Conservation (phyloP, 2,113 vertebrate genomes). For the Periophthalmodon schlosseri region DNA sequence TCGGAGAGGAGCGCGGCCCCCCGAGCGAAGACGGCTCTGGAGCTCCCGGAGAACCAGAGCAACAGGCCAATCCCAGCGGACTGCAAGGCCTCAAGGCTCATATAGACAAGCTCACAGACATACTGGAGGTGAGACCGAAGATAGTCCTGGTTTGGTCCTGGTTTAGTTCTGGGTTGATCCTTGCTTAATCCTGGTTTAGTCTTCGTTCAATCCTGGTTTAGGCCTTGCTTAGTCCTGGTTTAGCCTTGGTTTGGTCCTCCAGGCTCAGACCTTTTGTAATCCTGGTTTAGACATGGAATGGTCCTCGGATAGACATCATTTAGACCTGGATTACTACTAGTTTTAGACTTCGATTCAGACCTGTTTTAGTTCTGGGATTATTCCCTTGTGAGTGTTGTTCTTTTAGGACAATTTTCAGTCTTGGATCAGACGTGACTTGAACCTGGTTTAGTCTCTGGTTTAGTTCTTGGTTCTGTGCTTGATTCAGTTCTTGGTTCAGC, state of each 20-base stretch:
- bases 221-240: neutral
- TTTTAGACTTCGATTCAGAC: too few species aligned
- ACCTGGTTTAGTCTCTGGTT: too few species aligned
- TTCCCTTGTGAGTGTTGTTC: too few species aligned
- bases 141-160: neutral
- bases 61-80: constrained; percentile 61
- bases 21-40: constrained; percentile 52
- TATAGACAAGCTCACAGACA: constrained; percentile 87
- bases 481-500: too few species aligned
- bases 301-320: neutral
- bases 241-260: neutral
- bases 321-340: neutral
- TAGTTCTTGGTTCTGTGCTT: too few species aligned
- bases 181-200: neutral
- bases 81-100: constrained; percentile 85
- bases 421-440: too few species aligned
- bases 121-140: constrained; percentile 73
- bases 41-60: constrained; percentile 28
- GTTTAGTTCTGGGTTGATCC: neutral
- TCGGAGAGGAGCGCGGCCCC: constrained; percentile 74
- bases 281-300: neutral
- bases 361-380: too few species aligned
- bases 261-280: neutral
- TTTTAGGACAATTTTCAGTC: too few species aligned
- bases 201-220: neutral